These are phyloP conservation scores for Yponomeuta sedellus DNA, from an alignment of 2,888 invertebrate species.

Conservation along the genomic window DNA sequence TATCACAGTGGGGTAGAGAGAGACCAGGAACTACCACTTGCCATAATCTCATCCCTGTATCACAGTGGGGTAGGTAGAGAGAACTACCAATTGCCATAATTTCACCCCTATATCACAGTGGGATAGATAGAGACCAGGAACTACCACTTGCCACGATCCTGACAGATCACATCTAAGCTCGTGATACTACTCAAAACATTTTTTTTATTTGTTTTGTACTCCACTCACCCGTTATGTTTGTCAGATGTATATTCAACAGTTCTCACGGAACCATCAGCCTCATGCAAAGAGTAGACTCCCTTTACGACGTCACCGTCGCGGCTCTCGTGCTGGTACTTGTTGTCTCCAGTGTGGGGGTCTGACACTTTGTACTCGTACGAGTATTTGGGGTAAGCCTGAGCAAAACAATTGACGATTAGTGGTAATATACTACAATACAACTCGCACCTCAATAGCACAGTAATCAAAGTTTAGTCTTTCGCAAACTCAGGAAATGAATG, in stretches of 20 bases:
- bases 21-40: too few relatives aligned
- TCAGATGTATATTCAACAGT: constrained; percentile 79
- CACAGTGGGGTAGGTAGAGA: too few relatives aligned
- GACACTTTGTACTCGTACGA: constrained; percentile 78
- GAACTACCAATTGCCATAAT: too few relatives aligned
- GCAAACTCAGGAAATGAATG: too few relatives aligned
- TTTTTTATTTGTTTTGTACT: background rate
- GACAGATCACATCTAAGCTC: too few relatives aligned
- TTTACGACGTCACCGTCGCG: constrained; percentile 79
- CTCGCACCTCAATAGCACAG: too few relatives aligned
- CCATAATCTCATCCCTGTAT: too few relatives aligned
- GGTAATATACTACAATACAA: background rate
- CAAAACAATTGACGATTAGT: background rate
- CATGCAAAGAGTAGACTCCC: constrained; percentile 78
- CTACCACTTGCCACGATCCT: too few relatives aligned
- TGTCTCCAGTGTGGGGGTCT: constrained; percentile 78
- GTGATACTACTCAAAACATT: background rate
- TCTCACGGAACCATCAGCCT: constrained; percentile 77
- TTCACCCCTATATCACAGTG: too few relatives aligned
- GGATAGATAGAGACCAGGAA: too few relatives aligned
- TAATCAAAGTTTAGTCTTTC: too few relatives aligned
- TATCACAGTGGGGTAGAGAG: too few relatives aligned
- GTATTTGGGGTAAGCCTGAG: constrained; percentile 75
- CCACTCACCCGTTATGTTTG: constrained; percentile 71
- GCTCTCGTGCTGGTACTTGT: constrained; percentile 76